Evolutionary conservation across 92 coral and sea anemone species (phyloP).

Genomic region (Pocillopora meandrina): DNA sequence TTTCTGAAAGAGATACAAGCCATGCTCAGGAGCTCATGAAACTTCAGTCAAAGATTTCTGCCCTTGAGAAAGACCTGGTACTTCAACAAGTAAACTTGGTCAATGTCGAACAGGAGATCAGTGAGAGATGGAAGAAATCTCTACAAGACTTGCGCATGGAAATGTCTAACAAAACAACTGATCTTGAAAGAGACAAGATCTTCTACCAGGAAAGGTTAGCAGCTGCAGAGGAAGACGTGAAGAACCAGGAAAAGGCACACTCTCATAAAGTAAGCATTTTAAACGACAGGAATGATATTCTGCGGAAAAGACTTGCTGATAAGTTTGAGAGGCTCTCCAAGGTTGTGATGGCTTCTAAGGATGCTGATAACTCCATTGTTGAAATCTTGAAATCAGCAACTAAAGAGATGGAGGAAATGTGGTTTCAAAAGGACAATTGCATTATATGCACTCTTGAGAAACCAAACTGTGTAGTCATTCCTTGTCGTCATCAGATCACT

Average conservation of each 20-base stretch:
- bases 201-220: slow-evolving; percentile 38
- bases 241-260: slow-evolving; percentile 34
- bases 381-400: slow-evolving; percentile 32
- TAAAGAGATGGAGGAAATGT: slow-evolving; percentile 51
- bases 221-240: slow-evolving; percentile 15
- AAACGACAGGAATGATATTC: slow-evolving; percentile 46
- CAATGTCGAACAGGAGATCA: slow-evolving; percentile 43
- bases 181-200: slow-evolving; percentile 49
- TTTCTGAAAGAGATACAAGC: slow-evolving; percentile 21
- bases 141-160: slow-evolving; percentile 10
- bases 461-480: slow-evolving; percentile 60
- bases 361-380: slow-evolving; percentile 14
- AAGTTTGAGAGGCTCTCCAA: slow-evolving; percentile 54
- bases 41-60: slow-evolving; percentile 44
- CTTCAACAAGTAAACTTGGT: slow-evolving; percentile 48
- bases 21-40: slow-evolving; percentile 47
- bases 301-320: slow-evolving; percentile 41
- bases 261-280: slow-evolving; percentile 39
- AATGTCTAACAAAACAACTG: slow-evolving; percentile 39
- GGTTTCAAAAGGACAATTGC: slow-evolving; percentile 55
- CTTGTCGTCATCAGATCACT: slow-evolving; percentile 60
- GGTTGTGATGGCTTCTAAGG: slow-evolving; percentile 36
- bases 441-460: slow-evolving; percentile 50
- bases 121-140: slow-evolving; percentile 38
- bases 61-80: slow-evolving; percentile 41